Evolutionary conservation across 1,140 invertebrate genomes (phyloP).

Genomic region (Oncopodura yosiiana): DNA sequence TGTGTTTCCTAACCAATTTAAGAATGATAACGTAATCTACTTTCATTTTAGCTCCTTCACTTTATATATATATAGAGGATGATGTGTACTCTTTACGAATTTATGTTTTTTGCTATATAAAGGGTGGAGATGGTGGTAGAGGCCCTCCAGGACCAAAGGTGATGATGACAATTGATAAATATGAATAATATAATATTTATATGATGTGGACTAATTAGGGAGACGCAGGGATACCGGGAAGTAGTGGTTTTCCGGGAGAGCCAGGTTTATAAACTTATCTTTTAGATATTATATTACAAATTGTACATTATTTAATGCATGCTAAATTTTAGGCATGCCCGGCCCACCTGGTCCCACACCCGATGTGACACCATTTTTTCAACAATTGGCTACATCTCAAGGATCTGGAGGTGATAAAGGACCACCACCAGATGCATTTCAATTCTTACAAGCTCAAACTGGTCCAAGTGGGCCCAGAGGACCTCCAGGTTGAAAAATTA

Average conservation of each 20-base stretch:
- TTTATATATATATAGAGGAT: too few species aligned
- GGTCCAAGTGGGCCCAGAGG: conserved; percentile 62
- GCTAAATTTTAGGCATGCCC: conserved; percentile 43
- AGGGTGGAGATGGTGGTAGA: conserved; percentile 47
- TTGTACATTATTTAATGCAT: background rate
- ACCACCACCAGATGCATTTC: conserved; percentile 52
- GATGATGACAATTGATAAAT: conserved; percentile 48
- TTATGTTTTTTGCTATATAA: too few species aligned
- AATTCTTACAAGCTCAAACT: conserved; percentile 65
- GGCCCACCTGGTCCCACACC: conserved; percentile 60
- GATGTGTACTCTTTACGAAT: too few species aligned
- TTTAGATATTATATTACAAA: background rate
- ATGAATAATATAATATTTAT: background rate
- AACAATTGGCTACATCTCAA: conserved; percentile 53
- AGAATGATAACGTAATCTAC: background rate
- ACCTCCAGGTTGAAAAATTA: conserved; percentile 46
- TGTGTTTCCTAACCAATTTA: too few species aligned
- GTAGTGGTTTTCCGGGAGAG: conserved; percentile 52
- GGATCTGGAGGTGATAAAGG: conserved; percentile 66
- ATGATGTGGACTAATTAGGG: background rate
- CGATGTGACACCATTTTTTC: conserved; percentile 57
- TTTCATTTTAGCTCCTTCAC: background rate
- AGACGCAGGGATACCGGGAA: conserved; percentile 35
- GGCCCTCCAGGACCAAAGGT: conserved; percentile 52
- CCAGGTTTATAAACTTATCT: conserved; percentile 45